Percentiles rank a stretch among this genome's conserved stretches.
phyloP scores from a whole-genome alignment of 1,140 invertebrate species.

The Aphelenchoides fujianensis region DNA sequence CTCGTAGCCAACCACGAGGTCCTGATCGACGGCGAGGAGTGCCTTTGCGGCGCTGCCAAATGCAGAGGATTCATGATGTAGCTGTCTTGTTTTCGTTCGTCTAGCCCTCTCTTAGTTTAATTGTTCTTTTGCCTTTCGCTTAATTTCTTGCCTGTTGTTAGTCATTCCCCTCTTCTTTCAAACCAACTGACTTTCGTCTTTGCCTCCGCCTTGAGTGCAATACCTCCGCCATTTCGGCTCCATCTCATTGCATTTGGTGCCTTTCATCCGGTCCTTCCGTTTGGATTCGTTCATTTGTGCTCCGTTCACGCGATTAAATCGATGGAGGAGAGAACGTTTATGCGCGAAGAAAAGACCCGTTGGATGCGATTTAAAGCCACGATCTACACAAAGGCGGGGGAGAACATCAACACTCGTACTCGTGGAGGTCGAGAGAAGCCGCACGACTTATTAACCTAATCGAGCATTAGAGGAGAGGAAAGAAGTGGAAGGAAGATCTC shows the following conservation, averaged over 20 bases:
- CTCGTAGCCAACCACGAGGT: background rate
- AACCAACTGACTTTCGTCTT: no score
- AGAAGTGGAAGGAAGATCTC: no score
- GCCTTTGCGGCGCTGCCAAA: background rate
- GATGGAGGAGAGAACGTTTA: background rate
- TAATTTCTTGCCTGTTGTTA: background rate
- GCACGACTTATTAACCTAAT: background rate
- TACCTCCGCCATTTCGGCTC: no score
- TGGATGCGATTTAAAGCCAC: background rate
- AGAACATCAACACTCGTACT: background rate
- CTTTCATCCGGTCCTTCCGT: no score
- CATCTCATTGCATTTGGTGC: no score
- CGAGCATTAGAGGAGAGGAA: no score
- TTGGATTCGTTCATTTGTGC: no score
- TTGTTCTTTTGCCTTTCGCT: background rate
- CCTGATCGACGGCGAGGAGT: background rate
- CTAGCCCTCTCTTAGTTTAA: background rate
- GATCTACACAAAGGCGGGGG: background rate
- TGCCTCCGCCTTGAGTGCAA: no score
- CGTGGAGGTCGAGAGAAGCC: background rate
- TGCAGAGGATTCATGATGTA: background rate
- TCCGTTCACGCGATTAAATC: no score
- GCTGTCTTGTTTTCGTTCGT: background rate
- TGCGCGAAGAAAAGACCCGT: background rate
- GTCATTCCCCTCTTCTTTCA: no score